These are phyloP conservation scores for Andrena marginata DNA, from an alignment of 2,888 invertebrate genomes.

Conservation along the genomic window DNA sequence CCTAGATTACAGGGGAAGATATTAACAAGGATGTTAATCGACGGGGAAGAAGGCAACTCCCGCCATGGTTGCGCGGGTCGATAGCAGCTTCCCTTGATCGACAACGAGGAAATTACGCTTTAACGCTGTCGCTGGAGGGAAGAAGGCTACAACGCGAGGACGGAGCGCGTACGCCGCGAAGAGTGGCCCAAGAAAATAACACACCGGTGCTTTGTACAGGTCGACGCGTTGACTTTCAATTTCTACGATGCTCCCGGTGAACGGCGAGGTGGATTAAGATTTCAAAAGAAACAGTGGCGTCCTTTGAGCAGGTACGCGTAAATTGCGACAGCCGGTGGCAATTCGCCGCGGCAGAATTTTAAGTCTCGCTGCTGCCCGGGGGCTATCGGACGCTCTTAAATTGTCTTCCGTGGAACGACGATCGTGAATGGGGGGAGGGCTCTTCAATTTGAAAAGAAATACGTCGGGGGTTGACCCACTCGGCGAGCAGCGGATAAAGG, in stretches of 20 bases:
- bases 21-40: constrained; percentile 4
- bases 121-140: constrained; percentile 5
- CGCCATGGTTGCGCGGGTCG: background rate
- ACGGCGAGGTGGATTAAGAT: background rate
- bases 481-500: constrained; percentile 27
- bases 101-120: constrained; percentile 34
- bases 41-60: background rate
- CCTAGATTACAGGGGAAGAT: background rate
- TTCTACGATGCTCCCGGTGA: background rate
- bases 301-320: background rate
- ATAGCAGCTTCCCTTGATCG: constrained; percentile 10
- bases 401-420: background rate
- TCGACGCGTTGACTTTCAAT: background rate
- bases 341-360: background rate
- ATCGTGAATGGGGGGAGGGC: background rate
- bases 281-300: constrained; percentile 4
- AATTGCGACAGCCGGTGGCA: background rate
- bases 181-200: background rate
- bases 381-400: background rate
- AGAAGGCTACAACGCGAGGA: background rate
- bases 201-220: background rate
- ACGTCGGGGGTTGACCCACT: constrained; percentile 26
- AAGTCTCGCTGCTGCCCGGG: background rate
- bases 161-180: background rate
- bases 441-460: constrained; percentile 13